Percentiles rank a stretch among this genome's conserved stretches.
Conservation (phyloP, 2,113 vertebrate genomes). For the Microtus montanus region DNA sequence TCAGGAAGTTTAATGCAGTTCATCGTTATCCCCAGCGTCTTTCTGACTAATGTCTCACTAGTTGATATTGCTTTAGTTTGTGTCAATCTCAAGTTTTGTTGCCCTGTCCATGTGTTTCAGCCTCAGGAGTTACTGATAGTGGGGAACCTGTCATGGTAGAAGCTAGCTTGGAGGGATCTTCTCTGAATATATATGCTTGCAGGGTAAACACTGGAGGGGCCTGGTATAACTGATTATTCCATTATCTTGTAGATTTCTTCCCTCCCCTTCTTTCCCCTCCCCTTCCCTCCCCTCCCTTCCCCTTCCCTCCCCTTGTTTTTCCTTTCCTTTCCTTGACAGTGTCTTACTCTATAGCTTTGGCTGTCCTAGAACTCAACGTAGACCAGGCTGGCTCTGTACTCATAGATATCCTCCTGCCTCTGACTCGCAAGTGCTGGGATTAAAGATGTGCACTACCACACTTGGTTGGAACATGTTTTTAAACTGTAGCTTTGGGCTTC, state of each 20-base stretch:
- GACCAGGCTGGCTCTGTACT: not conserved
- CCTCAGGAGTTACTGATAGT: not conserved
- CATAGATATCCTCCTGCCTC: not conserved
- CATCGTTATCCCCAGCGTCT: not conserved
- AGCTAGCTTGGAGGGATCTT: not conserved
- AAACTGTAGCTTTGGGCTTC: not conserved
- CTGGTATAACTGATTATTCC: not conserved
- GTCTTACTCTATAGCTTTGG: not conserved
- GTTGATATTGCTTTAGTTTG: not conserved
- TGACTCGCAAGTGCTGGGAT: not conserved
- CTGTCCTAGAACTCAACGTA: not conserved
- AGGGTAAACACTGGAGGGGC: not conserved
- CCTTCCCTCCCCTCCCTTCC: not conserved
- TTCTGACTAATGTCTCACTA: not conserved
- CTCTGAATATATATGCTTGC: not conserved
- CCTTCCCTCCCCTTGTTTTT: not conserved
- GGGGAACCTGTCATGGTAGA: not conserved
- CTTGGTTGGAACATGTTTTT: not conserved
- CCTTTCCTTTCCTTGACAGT: no score
- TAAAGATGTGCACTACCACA: not conserved
- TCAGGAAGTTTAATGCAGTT: not conserved
- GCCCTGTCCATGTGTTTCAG: not conserved
- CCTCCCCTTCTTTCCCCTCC: not conserved
- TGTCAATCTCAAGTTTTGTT: not conserved
- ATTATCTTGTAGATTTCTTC: not conserved